Base-by-base conservation (phyloP, 2,797 vertebrate genomes). In the Margarornis squamiger region DNA sequence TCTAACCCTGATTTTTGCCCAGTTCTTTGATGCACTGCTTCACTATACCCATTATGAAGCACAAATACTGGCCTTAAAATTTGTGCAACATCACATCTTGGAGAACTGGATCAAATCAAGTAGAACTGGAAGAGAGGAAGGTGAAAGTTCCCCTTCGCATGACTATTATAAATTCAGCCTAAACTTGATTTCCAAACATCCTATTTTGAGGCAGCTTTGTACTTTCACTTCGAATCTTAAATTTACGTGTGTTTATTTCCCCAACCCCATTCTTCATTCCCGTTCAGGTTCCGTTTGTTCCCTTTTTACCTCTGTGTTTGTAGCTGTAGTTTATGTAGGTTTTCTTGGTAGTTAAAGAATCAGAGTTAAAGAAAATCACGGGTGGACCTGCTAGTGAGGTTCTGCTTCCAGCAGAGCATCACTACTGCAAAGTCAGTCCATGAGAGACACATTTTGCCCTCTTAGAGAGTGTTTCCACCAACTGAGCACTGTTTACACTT, bases 41-140 rank as follows among this genome's bases (percentile, higher is more conserved):
- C 1, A 1, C 27, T 54, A 2, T 74, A 68, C 5, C 16, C 1
- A 0, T 61, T 92, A 8, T 4, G 48, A 67, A 72, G 34, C 18
- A 38, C n/a, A 70, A 77, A 43, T 59, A 34, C 7, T 1, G 2
- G 4, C 65, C 12, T 21, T 68, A 48, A 79, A 58, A 11, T 83
- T 58, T 30, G 65, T 49, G 22, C 20, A 27, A 4, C 43, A 32
- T 36, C 36, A 68, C 19, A 43, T 36, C 24, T 55, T 27, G 36
- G 36, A 70, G 23, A 46, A 51, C 24, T 46, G 18, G 43, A 55
- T 36, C 29, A 76, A 49, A n/a, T 49, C 36, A 38, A 24, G 20
- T 30, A 62, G n/a, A 52, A 57, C 0, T 27, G 18, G 30, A 39
- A 73, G 59, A 41, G 19, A 51, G 14, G 13, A 45, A 30, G 17